Base-by-base conservation (phyloP, 2,888 invertebrate species). In the Drosophila suboccidentalis region DNA sequence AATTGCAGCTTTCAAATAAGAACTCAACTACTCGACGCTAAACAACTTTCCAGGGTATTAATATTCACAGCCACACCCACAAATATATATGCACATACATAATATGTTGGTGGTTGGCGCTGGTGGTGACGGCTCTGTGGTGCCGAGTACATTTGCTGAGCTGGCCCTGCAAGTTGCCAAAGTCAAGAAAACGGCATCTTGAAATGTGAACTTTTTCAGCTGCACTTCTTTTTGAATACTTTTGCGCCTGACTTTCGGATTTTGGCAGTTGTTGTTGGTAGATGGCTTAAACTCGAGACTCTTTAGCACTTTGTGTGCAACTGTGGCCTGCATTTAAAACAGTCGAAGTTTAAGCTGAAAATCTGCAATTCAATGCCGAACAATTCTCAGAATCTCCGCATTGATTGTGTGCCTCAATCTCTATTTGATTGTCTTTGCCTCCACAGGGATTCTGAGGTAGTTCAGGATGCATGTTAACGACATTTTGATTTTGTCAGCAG, bases 201-300 rank as follows among this genome's bases (percentile, higher is more conserved):
- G 87, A 87, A 85, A 85, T 89, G 87, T 89, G 84, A 89, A 85
- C 89, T 89, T 85, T 88, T 88, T 77, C 87, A 80, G 78, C 81
- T 84, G 89, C 84, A 86, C 78, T 87, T 89, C 79, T 84, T 83
- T 85, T 78, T 87, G 87, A 85, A 85, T 85, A 87, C 84, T 85
- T 85, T 85, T 89, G 71, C 70, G 84, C 72, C 83, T 73, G 89
- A 80, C 70, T 87, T 89, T 83, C 54, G 60, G 69, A 80, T 76
- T 80, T 68, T 38, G 59, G 70, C 70, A 82, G 69, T 70, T 69
- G 41, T 63, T 71, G 32, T 41, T 39, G 11, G 62, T 19, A 49
- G 57, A 17, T 75, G 76, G 73, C 64, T 74, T 74, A 36, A 57
- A 39, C 50, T 61, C 41, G 34, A 62, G 57, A 65, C 65, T 78